Conservation (phyloP, 2,888 invertebrate species). For the Actias luna region DNA sequence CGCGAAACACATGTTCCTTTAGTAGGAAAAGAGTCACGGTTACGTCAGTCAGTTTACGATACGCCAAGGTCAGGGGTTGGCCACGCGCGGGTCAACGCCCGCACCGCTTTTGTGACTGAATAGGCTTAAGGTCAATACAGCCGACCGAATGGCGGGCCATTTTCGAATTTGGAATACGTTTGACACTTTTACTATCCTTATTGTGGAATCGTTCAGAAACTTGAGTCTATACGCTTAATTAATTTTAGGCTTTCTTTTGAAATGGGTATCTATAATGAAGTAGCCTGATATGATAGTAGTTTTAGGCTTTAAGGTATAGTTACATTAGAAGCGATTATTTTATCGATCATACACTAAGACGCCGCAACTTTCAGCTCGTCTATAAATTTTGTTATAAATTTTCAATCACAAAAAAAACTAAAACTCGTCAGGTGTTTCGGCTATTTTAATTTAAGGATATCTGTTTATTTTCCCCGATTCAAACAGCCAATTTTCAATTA, state of each 20-base stretch:
- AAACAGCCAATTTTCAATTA: too few species aligned
- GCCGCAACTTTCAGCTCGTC: too few species aligned
- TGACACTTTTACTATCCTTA: constrained; percentile 19
- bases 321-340: too few species aligned
- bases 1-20: constrained; percentile 44
- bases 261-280: neutral
- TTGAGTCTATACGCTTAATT: too few species aligned
- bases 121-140: constrained; percentile 63
- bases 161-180: constrained; percentile 27
- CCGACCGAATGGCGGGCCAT: constrained; percentile 36
- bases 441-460: too few species aligned
- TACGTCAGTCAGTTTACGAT: constrained; percentile 76
- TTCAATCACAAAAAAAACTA: too few species aligned
- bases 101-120: constrained; percentile 70
- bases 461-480: too few species aligned
- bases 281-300: neutral
- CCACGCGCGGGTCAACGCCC: constrained; percentile 73
- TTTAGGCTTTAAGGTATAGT: too few species aligned
- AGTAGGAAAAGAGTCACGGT: constrained; percentile 65
- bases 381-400: too few species aligned
- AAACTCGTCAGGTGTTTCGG: too few species aligned
- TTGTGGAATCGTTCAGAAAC: neutral
- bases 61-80: constrained; percentile 81
- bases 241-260: too few species aligned
- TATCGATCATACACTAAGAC: too few species aligned